Evolutionary conservation across 2,888 invertebrate genomes (phyloP), one percentile per base, ranked within the genome.

Genomic region (Microctonus brassicae): DNA sequence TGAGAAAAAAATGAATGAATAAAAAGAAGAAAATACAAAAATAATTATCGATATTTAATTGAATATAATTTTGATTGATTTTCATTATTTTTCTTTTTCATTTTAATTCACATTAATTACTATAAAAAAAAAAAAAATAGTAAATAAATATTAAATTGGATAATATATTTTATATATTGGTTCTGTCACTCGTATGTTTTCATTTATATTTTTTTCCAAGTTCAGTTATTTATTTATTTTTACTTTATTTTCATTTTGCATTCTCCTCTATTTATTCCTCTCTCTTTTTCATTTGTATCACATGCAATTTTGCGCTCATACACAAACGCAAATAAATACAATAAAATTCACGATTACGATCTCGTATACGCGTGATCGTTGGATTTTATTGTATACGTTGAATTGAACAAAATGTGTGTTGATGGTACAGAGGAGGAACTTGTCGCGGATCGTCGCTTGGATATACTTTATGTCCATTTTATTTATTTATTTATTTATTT

Each of bases 321-420:
- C 58, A 33, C 58, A 11, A 13, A 26, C 55, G 34, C 58, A 42
- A 67, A 69, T 34, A 47, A 52, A 61, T 36, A n/a, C 62, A 81
- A 66, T 75, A 76, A 69, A 79, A 73, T 70, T 61, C 69, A 63
- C 71, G 47, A 65, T 70, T 70, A 72, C 80, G 78, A 66, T 79
- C 42, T 36, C 76, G 24, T 66, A 71, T 52, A 72, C 61, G 68
- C 65, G 65, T 61, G 73, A 72, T 72, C 73, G 73, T 76, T 77
- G 70, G 74, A 75, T 78, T 73, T 78, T 78, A 74, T 76, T 70
- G 62, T 47, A n/a, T 17, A 47, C 17, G 17, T 55, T 53, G 5
- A 42, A 47, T 10, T 11, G 7, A 29, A 29, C 34, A 47, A 47
- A n/a, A n/a, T 47, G n/a, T 47, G n/a, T 39, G 13, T 9, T 10